These are phyloP conservation scores for Acanthochromis polyacanthus DNA, from an alignment of 2,113 vertebrate genomes.

Conservation along the genomic window DNA sequence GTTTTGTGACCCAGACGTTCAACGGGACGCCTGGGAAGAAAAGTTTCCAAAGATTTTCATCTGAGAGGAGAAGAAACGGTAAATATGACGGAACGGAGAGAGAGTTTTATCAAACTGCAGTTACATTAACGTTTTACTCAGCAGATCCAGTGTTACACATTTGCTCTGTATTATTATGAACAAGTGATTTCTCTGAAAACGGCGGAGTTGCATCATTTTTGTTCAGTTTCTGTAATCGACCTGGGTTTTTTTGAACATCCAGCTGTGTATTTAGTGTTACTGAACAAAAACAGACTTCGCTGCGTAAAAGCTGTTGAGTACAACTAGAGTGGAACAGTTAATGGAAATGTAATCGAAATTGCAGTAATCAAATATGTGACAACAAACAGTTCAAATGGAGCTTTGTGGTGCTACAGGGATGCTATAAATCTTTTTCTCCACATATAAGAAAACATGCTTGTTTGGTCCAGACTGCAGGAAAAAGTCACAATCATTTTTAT, in stretches of 20 bases:
- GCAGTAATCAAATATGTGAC: no score
- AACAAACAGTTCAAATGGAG: no score
- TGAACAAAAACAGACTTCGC: neutral
- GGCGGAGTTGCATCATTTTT: conserved; percentile 81
- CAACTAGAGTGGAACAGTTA: neutral
- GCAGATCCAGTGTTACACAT: conserved; percentile 1
- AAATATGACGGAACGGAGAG: conserved; percentile 35
- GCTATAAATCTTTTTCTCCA: no score
- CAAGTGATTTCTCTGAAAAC: conserved; percentile 73
- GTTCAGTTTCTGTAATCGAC: conserved; percentile 23
- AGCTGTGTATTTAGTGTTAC: neutral
- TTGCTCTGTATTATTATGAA: conserved; percentile 23
- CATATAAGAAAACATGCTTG: no score
- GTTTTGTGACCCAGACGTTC: conserved; percentile 65
- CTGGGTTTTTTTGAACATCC: conserved; percentile 2
- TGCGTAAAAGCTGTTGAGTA: neutral
- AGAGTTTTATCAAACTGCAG: neutral
- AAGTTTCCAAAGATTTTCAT: conserved; percentile 64
- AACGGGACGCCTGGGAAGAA: conserved; percentile 74
- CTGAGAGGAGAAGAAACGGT: conserved; percentile 50
- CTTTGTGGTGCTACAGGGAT: no score
- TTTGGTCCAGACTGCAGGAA: no score
- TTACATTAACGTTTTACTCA: neutral
- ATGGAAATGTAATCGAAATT: no score
- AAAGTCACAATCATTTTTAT: no score